Evolutionary conservation across 2,797 vertebrate genomes (phyloP), one percentile per base, ranked within the genome.

Genomic region (Glossophaga mutica): DNA sequence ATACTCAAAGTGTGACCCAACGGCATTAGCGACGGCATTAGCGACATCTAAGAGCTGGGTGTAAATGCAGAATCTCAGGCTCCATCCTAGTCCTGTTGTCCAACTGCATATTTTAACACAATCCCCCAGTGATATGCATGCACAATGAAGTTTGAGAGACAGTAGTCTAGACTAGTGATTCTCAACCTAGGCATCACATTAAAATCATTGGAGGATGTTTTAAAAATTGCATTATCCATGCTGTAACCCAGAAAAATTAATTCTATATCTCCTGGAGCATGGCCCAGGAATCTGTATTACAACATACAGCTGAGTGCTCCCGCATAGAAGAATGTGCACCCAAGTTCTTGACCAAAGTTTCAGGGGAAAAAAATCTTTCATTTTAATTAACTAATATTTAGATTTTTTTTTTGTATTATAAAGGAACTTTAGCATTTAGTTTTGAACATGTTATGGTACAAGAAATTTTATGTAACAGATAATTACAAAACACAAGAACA

Each of bases 221-320:
- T 29, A 46, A 26, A 87, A 74, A 26, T 34, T 24, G 6, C 18
- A 87, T 5, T 10, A 6, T 2, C 7, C 18, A 46, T 0, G 18
- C 5, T 82, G 14, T 67, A 9, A 19, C 15, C 5, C 4, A 46
- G 24, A 21, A 48, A 19, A 91, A 39, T 57, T 48, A 68, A 46
- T 46, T 68, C 21, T 22, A 12, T 57, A 18, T 39, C 29, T n/a
- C 4, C 26, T n/a, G 1, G 15, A 0, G 0, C n/a, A 26, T 18
- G 19, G 85, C 1, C 14, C 18, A 37, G 32, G 42, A 81, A 48
- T 67, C 34, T 48, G 14, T 5, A 74, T 29, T 68, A 10, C 18
- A 78, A 14, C 39, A 19, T 9, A n/a, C 11, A 46, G 4, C 3
- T 62, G 24, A 67, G 0, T 1, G 1, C 10, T 59, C 24, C 57